Conservation (phyloP, 2,113 vertebrate species). For the Pyxicephalus adspersus region DNA sequence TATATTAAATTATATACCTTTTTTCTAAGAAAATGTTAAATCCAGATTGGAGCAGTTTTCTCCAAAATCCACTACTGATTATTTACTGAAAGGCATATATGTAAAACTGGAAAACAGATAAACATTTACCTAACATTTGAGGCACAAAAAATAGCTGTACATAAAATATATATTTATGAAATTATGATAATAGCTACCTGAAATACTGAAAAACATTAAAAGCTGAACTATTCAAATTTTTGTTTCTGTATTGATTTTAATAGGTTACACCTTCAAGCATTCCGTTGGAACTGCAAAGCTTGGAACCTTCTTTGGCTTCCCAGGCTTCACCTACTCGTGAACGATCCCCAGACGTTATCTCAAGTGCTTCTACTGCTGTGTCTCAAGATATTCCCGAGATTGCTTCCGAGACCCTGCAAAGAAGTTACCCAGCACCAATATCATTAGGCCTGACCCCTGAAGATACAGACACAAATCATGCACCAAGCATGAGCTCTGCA, state of each 20-base stretch:
- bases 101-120: too few relatives aligned
- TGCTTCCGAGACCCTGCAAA: slow-evolving; percentile 88
- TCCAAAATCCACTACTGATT: background rate
- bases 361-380: slow-evolving; percentile 93
- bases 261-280: slow-evolving; percentile 73
- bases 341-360: slow-evolving; percentile 96
- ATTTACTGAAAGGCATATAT: too few relatives aligned
- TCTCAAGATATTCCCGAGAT: slow-evolving; percentile 97
- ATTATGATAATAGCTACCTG: too few relatives aligned
- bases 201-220: too few relatives aligned
- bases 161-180: too few relatives aligned
- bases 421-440: slow-evolving; percentile 68
- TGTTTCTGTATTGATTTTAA: background rate
- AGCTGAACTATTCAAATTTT: background rate
- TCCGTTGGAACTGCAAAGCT: slow-evolving; percentile 80
- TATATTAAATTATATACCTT: too few relatives aligned
- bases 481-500: slow-evolving; percentile 93
- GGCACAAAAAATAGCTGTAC: too few relatives aligned
- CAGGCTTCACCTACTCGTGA: slow-evolving; percentile 90
- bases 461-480: slow-evolving; percentile 73
- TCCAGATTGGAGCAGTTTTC: too few relatives aligned
- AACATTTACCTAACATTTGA: too few relatives aligned
- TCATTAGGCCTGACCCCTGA: slow-evolving; percentile 63
- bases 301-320: slow-evolving; percentile 83
- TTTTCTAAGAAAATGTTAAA: too few relatives aligned